Conservation (phyloP, 2,888 invertebrate genomes). For the Brachyptera putata region DNA sequence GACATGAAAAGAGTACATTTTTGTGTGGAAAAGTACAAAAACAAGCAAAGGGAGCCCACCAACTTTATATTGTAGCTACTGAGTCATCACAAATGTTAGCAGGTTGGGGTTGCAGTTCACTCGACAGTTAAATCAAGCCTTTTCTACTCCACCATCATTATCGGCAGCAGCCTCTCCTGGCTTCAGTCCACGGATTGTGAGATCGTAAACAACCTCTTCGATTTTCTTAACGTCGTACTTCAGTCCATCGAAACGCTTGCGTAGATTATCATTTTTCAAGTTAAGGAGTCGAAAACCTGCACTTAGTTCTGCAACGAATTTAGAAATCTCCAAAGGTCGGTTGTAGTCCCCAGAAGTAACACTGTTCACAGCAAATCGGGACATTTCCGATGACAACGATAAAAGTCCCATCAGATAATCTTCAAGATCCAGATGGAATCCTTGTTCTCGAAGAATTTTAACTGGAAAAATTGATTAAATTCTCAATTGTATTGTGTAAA, state of each 20-base stretch:
- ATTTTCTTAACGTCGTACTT: conserved; percentile 93
- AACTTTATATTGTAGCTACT: too few species aligned
- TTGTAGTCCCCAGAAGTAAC: conserved; percentile 80
- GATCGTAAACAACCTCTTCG: conserved; percentile 86
- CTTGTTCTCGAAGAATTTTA: conserved; percentile 61
- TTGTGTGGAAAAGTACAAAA: too few species aligned
- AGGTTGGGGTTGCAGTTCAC: too few species aligned
- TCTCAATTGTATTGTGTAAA: too few species aligned
- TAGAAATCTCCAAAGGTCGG: conserved; percentile 74
- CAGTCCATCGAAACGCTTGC: conserved; percentile 81
- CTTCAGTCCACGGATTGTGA: conserved; percentile 73
- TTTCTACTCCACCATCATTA: background rate
- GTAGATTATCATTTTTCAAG: conserved; percentile 81
- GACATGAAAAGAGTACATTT: too few species aligned
- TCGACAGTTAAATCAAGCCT: too few species aligned
- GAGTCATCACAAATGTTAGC: too few species aligned
- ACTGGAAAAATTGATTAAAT: conserved; percentile 57
- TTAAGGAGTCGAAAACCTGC: conserved; percentile 86
- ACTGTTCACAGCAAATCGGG: conserved; percentile 77
- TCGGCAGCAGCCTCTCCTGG: conserved; percentile 37
- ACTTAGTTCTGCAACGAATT: conserved; percentile 81
- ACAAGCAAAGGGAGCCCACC: too few species aligned
- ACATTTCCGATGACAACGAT: conserved; percentile 77
- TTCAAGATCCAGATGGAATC: conserved; percentile 86
- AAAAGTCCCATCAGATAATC: conserved; percentile 84